phyloP scores from a whole-genome alignment of 1,140 invertebrate genomes.

The Plectrocnemia conspersa region DNA sequence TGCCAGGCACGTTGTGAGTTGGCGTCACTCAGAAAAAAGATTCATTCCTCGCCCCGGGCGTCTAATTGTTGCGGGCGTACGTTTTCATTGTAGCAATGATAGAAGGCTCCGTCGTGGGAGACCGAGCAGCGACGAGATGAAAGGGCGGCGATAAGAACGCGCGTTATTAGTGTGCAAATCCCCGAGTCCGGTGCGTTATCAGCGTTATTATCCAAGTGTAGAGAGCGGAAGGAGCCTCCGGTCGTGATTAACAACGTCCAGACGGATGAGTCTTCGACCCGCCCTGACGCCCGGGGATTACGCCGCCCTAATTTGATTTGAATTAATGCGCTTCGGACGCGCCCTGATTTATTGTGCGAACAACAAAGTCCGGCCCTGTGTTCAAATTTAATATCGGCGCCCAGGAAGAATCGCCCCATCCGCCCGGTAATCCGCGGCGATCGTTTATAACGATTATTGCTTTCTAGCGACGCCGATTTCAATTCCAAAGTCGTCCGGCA shows the following conservation, averaged over 20 bases:
- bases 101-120: too few species aligned
- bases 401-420: slow-evolving; percentile 16
- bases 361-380: slow-evolving; percentile 2
- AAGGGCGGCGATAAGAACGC: slow-evolving; percentile 1
- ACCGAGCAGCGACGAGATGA: slow-evolving; percentile 12
- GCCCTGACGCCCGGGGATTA: slow-evolving; percentile 31
- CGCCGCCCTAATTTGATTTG: slow-evolving; percentile 35
- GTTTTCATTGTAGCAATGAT: too few species aligned
- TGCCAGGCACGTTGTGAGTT: too few species aligned
- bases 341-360: slow-evolving; percentile 32
- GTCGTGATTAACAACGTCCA: slow-evolving; percentile 19
- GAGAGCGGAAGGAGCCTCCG: neutral
- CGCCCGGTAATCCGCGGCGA: slow-evolving; percentile 31
- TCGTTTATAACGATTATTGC: slow-evolving; percentile 36
- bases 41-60: too few species aligned
- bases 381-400: slow-evolving; percentile 14
- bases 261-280: slow-evolving; percentile 26
- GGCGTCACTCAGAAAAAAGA: too few species aligned
- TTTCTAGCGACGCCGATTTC: too few species aligned
- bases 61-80: too few species aligned
- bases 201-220: neutral
- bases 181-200: neutral
- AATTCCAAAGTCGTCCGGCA: too few species aligned
- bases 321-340: slow-evolving; percentile 35
- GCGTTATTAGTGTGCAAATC: neutral